These are phyloP conservation scores for Apamea epomidion DNA, from an alignment of 2,888 invertebrate genomes.

Conservation along the genomic window DNA sequence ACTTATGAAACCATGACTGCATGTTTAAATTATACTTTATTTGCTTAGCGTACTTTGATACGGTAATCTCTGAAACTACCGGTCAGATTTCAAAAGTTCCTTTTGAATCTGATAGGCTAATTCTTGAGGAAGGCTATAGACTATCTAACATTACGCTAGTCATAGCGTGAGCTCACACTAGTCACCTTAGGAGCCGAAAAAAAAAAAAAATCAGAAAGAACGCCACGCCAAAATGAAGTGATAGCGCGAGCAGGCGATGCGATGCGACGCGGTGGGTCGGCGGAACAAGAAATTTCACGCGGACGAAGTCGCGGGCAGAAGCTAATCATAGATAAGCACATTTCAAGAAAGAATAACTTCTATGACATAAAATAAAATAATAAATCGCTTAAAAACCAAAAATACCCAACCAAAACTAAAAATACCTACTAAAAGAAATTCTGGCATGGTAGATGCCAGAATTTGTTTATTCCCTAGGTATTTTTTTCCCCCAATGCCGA, in stretches of 20 bases:
- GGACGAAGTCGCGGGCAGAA: too few relatives aligned
- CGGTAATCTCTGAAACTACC: too few relatives aligned
- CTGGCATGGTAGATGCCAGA: neutral
- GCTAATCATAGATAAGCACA: neutral
- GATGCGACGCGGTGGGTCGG: too few relatives aligned
- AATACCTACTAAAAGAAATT: neutral
- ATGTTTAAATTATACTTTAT: neutral
- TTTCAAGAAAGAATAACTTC: neutral
- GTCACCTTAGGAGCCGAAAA: too few relatives aligned
- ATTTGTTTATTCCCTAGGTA: neutral
- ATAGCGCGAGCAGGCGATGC: too few relatives aligned
- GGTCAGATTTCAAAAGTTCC: too few relatives aligned
- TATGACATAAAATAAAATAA: neutral
- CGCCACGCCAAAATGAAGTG: too few relatives aligned
- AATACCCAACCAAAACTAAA: neutral
- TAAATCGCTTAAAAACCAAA: neutral
- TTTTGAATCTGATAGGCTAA: too few relatives aligned
- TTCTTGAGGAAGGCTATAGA: too few relatives aligned
- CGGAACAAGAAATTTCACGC: neutral
- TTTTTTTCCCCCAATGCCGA: neutral
- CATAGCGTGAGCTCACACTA: too few relatives aligned
- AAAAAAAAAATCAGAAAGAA: too few relatives aligned
- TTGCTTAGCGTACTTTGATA: neutral
- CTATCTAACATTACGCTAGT: too few relatives aligned
- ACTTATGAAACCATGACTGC: neutral